These are phyloP conservation scores for Halictus ligatus DNA, from an alignment of 2,888 invertebrate species.

Conservation along the genomic window DNA sequence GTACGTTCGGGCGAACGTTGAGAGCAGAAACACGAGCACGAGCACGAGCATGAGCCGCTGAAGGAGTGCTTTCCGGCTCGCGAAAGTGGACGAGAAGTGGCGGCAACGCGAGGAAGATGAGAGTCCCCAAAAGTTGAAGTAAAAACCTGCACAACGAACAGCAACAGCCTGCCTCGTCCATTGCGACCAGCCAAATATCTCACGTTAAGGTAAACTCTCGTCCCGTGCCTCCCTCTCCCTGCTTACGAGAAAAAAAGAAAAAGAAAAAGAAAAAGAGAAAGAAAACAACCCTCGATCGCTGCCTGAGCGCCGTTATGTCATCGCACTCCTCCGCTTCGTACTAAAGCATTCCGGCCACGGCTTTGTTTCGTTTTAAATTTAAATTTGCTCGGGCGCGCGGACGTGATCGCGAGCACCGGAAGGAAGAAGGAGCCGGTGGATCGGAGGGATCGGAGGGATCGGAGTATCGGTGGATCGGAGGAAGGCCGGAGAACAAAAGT, in stretches of 20 bases:
- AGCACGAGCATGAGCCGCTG: conserved; percentile 60
- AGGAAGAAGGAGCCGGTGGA: neutral
- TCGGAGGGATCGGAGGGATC: conserved; percentile 5
- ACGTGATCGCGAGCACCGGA: conserved; percentile 25
- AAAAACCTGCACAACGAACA: conserved; percentile 76
- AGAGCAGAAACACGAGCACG: conserved; percentile 21
- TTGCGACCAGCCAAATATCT: conserved; percentile 81
- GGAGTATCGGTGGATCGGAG: neutral
- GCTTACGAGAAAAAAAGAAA: neutral
- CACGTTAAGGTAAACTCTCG: conserved; percentile 78
- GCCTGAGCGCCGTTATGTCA: neutral
- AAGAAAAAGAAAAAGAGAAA: neutral
- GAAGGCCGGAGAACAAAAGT: neutral
- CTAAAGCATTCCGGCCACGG: conserved; percentile 16
- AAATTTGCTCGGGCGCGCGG: conserved; percentile 26
- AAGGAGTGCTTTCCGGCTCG: conserved; percentile 56
- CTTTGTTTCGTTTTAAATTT: conserved; percentile 39
- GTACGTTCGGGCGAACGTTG: conserved; percentile 38
- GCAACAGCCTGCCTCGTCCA: conserved; percentile 81
- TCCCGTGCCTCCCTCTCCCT: neutral
- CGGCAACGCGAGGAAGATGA: conserved; percentile 67
- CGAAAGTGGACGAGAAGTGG: conserved; percentile 61
- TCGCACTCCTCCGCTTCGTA: neutral
- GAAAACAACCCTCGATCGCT: neutral
- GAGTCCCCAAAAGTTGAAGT: conserved; percentile 76